Evolutionary conservation across 2,888 invertebrate species (phyloP).

Genomic region (Theretra japonica): DNA sequence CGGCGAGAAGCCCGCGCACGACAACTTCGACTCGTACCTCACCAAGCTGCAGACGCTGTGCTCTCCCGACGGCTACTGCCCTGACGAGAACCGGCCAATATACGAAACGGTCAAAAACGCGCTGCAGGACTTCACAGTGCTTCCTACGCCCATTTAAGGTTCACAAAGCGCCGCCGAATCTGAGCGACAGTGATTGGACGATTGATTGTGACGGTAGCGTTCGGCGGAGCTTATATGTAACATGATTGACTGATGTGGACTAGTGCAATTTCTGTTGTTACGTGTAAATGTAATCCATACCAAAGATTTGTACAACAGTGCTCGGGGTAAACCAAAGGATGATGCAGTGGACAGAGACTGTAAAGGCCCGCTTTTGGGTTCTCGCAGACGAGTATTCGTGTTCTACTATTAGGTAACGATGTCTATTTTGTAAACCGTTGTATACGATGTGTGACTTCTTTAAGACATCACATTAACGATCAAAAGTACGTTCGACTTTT

Average conservation of each 20-base stretch:
- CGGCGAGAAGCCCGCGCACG: constrained; percentile 90
- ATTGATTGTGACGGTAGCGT: constrained; percentile 44
- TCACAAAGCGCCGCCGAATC: constrained; percentile 80
- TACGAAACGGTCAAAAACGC: constrained; percentile 96
- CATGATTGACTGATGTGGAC: neutral
- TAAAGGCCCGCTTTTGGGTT: constrained; percentile 40
- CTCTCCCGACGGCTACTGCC: constrained; percentile 92
- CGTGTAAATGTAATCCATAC: constrained; percentile 40
- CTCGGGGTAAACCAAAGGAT: constrained; percentile 20
- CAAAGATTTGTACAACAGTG: constrained; percentile 53
- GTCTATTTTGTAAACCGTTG: constrained; percentile 82
- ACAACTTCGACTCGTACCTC: constrained; percentile 96
- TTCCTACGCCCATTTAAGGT: constrained; percentile 94
- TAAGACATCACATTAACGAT: constrained; percentile 72
- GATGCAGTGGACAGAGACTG: constrained; percentile 39
- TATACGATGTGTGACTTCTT: constrained; percentile 83
- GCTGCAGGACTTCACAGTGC: constrained; percentile 95
- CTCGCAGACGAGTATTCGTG: constrained; percentile 54
- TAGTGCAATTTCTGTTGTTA: constrained; percentile 37
- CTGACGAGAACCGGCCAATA: constrained; percentile 92
- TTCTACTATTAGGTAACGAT: constrained; percentile 73
- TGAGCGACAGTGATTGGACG: constrained; percentile 70
- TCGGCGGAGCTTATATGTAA: constrained; percentile 75
- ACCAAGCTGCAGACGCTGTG: constrained; percentile 96
- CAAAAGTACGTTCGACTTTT: constrained; percentile 69